A percentile compares a stretch with the other conserved stretches of the same genome.
These are phyloP conservation scores for Saccostrea glomerata DNA, from an alignment of 1,140 invertebrate species.

Conservation along the genomic window DNA sequence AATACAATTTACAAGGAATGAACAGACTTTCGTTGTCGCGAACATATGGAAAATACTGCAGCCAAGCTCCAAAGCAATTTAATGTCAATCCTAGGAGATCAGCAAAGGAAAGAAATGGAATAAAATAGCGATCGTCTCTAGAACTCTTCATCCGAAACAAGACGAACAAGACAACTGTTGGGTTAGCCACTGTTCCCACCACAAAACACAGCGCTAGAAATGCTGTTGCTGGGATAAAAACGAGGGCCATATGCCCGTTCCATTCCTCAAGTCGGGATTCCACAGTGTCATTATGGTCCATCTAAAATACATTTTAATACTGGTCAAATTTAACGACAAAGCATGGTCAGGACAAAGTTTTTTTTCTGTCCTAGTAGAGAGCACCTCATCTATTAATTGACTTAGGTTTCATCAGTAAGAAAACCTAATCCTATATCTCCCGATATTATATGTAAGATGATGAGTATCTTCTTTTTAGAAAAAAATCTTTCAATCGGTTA, in stretches of 20 bases:
- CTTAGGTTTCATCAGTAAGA: background rate
- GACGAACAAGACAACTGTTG: constrained; percentile 34
- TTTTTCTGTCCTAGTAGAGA: background rate
- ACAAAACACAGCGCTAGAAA: constrained; percentile 35
- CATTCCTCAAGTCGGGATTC: constrained; percentile 17
- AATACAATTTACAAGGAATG: constrained; percentile 29
- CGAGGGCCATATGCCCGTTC: constrained; percentile 30
- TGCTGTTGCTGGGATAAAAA: constrained; percentile 25
- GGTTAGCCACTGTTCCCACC: constrained; percentile 36
- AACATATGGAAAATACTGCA: background rate
- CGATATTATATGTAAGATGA: too few relatives aligned
- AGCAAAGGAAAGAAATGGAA: constrained; percentile 39
- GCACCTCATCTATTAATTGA: background rate
- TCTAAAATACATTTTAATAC: background rate
- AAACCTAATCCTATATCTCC: too few relatives aligned
- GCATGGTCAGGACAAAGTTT: background rate
- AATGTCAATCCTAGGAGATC: constrained; percentile 32
- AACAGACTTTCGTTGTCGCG: background rate
- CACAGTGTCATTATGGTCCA: background rate
- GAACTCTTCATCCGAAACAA: constrained; percentile 24
- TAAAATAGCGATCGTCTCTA: constrained; percentile 45
- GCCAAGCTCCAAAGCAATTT: background rate
- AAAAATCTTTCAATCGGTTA: too few relatives aligned
- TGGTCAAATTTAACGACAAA: background rate
- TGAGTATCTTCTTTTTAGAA: too few relatives aligned